Base-by-base conservation (phyloP, 2,888 invertebrate species). In the Pseudoips prasinana region DNA sequence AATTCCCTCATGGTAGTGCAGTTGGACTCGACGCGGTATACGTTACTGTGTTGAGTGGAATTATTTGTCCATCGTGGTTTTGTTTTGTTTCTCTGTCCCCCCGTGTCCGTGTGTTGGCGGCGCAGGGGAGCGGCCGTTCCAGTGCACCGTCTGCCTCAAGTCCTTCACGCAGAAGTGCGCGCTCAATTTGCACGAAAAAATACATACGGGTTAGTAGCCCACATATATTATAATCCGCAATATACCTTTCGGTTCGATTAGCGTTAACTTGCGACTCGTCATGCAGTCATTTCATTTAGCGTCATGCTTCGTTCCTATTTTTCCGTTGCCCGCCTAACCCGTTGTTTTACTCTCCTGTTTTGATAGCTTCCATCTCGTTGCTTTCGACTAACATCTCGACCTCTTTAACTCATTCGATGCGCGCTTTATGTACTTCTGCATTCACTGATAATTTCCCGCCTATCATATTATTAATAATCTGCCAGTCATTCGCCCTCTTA, bases 141-240 rank as follows among this genome's bases (percentile, higher is more conserved):
- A 89, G 88, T 90, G 90, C 89, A 87, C 86, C 88, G 89, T 88
- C 89, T 90, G 90, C 88, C 89, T 90, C 89, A 90, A 90, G 90
- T 89, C 90, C 84, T 90, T 90, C 89, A 90, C 90, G 83, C 90
- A 90, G 89, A 90, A 90, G 89, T 90, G 90, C 87, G 90, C 90
- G 81, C 90, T 90, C 88, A 90, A 90, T 86, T 90, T 90, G 88
- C 90, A 90, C 89, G 89, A 90, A 89, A 90, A 90, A 74, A 90
- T 90, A 89, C 90, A 90, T 87, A 90, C 90, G 89, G 90, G 90
- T 90, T 84, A 89, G 89, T 89, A 89, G 88, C 90, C 90, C 89
- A 90, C 82, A 85, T 86, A 79, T 77, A 72, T 79, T 76, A 74
- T 79, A 78, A 66, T 74, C 66, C 70, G 72, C 79, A 73, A 67